Evolutionary conservation across 2,797 vertebrate genomes (phyloP), one percentile per base, ranked within the genome.

Genomic region (Parauchenoglanis ngamensis): DNA sequence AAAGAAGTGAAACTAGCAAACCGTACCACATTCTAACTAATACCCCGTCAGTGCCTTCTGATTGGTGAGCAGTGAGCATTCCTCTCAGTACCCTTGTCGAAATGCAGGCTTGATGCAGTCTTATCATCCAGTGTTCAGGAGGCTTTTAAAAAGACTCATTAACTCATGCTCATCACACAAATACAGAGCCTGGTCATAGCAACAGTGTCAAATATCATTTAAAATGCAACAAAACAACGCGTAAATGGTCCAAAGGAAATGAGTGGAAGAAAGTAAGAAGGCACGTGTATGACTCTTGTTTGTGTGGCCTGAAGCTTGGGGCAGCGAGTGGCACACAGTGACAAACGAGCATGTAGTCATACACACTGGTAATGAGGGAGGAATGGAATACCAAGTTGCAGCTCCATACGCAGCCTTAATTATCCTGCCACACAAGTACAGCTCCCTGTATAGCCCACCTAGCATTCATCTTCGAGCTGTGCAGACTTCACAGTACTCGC

Each of bases 291-390:
- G 85, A 91, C 80, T 89, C 85, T 86, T 88, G 89, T 40, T 40
- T 76, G 87, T 83, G 84, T 89, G 89, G 75, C 85, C 89, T 85
- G 83, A 85, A 86, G 83, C 89, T 52, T 19, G 85, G 90, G 89
- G 83, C 89, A 82, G 87, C 57, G 77, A 88, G 83, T 81, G 76
- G 68, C 81, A 87, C 83, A 67, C 83, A 4, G 81, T 93, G 92
- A 92, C 92, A 91, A 91, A 85, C 89, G 90, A 90, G 88, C 68
- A 84, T 84, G 85, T 88, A 90, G 83, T 87, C 85, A 83, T 87
- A 91, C 83, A 85, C 86, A 85, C 84, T 76, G 87, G 90, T 93
- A 93, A 94, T 93, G 91, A 93, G 89, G 90, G 91, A 87, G 90
- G 85, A 85, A 90, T 91, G 56, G 65, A 84, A 84, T 80, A 83